Evolutionary conservation across 2,113 vertebrate species (phyloP), one percentile per base, ranked within the genome.

Genomic region (Catharus minimus): DNA sequence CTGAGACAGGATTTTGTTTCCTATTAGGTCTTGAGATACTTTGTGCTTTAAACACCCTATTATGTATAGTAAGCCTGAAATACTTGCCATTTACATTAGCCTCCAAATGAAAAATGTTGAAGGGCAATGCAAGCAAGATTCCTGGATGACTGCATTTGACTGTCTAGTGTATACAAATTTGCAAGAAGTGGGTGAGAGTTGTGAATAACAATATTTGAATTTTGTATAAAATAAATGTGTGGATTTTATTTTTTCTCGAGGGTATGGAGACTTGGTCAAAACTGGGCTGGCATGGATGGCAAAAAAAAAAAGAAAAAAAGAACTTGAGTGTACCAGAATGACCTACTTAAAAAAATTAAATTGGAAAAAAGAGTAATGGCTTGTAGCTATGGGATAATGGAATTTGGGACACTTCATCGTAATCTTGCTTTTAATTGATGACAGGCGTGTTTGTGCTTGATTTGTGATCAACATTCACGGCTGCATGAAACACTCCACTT

Each of bases 321-420:
- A 95, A 96, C 80, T 68, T 64, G 62, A 61, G 23, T 91, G 50
- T 74, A 76, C 62, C 93, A 90, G 94, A 95, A 93, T 97, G 96
- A 97, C 96, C 97, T 97, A 97, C 95, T 97, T 97, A 60, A 96
- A 95, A 97, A 97, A 97, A 97, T 96, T 96, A 97, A 91, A 96
- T 96, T 96, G 94, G 91, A 95, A 96, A 96, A 95, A 96, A 94
- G 82, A 96, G 90, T 96, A 96, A 97, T 96, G 95, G 93, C 96
- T 96, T 95, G 92, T 95, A 96, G 95, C 96, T 96, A 92, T 92
- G 95, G 94, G 90, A 95, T 97, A 96, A 97, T 97, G 93, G 95
- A 97, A 97, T 97, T 93, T 95, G 95, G 95, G 96, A 96, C 39
- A 76, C 88, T 95, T 95, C 85, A 93, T 95, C 81, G 71, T 93